Evolutionary conservation across 2,888 invertebrate genomes (phyloP).

Genomic region (Steinernema carpocapsae): DNA sequence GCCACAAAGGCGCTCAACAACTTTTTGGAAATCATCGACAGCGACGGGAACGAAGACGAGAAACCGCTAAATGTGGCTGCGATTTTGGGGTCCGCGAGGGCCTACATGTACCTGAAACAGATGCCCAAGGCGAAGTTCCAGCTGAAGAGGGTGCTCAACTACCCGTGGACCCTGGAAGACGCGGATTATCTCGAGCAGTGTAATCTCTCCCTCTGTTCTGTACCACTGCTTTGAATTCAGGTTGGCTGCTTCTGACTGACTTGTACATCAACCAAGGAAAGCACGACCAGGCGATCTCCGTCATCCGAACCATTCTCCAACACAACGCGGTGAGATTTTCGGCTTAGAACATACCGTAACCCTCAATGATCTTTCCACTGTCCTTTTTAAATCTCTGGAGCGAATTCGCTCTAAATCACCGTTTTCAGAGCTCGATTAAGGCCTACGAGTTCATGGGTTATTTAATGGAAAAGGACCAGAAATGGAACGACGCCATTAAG

Average conservation of each 20-base stretch:
- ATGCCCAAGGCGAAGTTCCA: conserved; percentile 88
- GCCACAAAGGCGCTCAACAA: conserved; percentile 85
- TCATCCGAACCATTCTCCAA: conserved; percentile 74
- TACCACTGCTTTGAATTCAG: conserved; percentile 41
- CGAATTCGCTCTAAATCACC: background rate
- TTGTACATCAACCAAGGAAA: conserved; percentile 83
- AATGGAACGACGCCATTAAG: conserved; percentile 82
- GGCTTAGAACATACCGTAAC: background rate
- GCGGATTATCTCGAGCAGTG: conserved; percentile 93
- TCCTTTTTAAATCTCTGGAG: background rate
- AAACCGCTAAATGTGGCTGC: conserved; percentile 77
- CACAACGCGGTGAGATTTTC: conserved; percentile 71
- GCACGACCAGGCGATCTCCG: conserved; percentile 83
- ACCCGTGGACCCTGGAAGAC: conserved; percentile 89
- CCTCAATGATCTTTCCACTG: no score
- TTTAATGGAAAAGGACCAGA: conserved; percentile 88
- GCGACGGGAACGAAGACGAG: conserved; percentile 72
- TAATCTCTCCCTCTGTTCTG: conserved; percentile 32
- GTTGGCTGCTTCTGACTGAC: conserved; percentile 89
- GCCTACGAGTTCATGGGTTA: conserved; percentile 87
- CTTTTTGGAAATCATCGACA: conserved; percentile 78
- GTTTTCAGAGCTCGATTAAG: conserved; percentile 79
- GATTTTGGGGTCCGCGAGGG: conserved; percentile 83
- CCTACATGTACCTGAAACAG: conserved; percentile 86
- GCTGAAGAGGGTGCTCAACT: conserved; percentile 84